Conservation (phyloP, 2,113 vertebrate species). For the Mustela nigripes region DNA sequence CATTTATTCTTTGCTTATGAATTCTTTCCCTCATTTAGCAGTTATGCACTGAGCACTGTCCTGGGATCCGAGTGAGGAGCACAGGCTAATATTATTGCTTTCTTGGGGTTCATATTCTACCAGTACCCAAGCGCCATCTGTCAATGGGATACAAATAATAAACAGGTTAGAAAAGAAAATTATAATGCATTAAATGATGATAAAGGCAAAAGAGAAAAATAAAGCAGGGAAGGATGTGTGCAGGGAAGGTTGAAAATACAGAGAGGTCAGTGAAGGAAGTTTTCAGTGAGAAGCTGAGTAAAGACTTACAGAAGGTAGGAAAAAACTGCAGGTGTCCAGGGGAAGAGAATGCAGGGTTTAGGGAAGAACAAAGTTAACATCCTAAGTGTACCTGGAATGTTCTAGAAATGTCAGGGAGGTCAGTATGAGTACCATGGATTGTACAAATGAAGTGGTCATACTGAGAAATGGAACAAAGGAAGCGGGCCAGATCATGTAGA, state of each 20-base stretch:
- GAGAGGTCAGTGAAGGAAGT: neutral
- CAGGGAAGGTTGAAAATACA: neutral
- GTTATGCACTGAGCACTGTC: neutral
- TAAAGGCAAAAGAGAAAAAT: neutral
- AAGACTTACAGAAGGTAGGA: neutral
- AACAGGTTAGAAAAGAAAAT: neutral
- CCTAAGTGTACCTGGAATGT: neutral
- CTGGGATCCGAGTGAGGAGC: constrained; percentile 15
- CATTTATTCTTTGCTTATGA: neutral
- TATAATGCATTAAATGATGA: neutral
- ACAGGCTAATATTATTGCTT: neutral
- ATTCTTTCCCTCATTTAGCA: neutral
- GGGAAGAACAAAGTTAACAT: neutral
- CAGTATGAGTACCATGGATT: neutral
- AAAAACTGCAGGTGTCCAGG: neutral
- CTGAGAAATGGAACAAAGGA: neutral
- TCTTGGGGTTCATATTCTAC: neutral
- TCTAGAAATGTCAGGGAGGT: neutral
- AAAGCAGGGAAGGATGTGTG: neutral
- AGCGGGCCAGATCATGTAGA: neutral
- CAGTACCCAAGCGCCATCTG: neutral
- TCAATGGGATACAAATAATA: neutral
- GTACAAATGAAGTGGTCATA: neutral
- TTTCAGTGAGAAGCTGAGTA: neutral
- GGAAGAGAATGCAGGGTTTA: neutral